Conservation (phyloP, 2,888 invertebrate genomes). For the Poecilus cupreus region DNA sequence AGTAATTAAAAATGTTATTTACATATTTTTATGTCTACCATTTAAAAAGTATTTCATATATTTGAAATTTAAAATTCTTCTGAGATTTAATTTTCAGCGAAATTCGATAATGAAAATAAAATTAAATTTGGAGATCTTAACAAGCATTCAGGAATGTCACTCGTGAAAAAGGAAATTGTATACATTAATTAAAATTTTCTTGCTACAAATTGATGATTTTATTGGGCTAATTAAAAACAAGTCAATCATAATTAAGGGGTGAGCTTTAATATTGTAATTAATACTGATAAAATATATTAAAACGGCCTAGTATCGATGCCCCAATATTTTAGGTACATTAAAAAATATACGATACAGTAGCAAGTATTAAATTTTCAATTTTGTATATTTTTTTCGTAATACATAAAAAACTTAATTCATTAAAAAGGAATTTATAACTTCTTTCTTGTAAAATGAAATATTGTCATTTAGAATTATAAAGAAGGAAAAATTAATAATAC, state of each 20-base stretch:
- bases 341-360: background rate
- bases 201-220: background rate
- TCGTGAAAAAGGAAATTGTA: background rate
- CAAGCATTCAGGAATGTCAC: background rate
- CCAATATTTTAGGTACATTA: no score
- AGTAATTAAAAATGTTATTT: slow-evolving; percentile 22
- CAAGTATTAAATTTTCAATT: background rate
- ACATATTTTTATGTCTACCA: background rate
- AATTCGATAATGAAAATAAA: slow-evolving; percentile 24
- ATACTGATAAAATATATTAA: background rate
- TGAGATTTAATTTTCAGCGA: slow-evolving; percentile 1
- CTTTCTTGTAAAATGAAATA: slow-evolving; percentile 2
- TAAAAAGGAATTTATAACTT: slow-evolving; percentile 3
- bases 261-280: background rate
- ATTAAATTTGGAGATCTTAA: slow-evolving; percentile 12
- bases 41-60: slow-evolving; percentile 5
- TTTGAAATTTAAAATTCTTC: slow-evolving; percentile 22
- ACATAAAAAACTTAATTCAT: background rate
- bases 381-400: background rate
- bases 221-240: slow-evolving; percentile 20
- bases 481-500: slow-evolving; percentile 4
- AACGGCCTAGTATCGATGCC: background rate
- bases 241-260: slow-evolving; percentile 6
- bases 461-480: background rate
- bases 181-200: slow-evolving; percentile 24